These are phyloP conservation scores for Gnatocerus cornutus DNA, from an alignment of 2,888 invertebrate species.

Conservation along the genomic window DNA sequence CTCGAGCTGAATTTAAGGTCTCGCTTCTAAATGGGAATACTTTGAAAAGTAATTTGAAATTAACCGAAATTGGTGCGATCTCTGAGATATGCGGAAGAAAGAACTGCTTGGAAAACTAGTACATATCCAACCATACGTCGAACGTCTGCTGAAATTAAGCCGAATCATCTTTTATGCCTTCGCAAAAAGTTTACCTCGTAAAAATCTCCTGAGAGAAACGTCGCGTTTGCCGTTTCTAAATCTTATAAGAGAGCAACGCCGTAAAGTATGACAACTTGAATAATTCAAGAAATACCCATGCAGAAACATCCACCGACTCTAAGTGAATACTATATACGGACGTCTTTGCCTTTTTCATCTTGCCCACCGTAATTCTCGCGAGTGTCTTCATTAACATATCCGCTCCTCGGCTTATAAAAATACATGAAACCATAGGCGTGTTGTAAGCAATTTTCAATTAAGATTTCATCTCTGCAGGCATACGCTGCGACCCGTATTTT, in stretches of 20 bases:
- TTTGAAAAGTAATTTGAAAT: conserved; percentile 68
- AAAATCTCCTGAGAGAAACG: conserved; percentile 57
- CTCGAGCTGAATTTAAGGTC: conserved; percentile 52
- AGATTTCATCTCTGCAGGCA: conserved; percentile 48
- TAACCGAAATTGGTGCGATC: conserved; percentile 61
- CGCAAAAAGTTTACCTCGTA: conserved; percentile 58
- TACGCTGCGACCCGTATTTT: conserved; percentile 17
- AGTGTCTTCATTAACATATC: conserved; percentile 55
- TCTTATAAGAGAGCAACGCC: conserved; percentile 60
- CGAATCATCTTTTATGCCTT: conserved; percentile 57
- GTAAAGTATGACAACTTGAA: conserved; percentile 64
- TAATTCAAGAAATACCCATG: conserved; percentile 59
- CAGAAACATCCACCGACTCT: conserved; percentile 52
- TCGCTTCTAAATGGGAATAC: conserved; percentile 64
- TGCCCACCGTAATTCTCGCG: conserved; percentile 51
- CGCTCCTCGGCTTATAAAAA: conserved; percentile 51
- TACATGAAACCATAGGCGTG: conserved; percentile 50
- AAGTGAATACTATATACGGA: conserved; percentile 41
- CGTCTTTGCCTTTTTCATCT: conserved; percentile 33
- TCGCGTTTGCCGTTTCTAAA: conserved; percentile 60
- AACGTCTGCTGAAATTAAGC: conserved; percentile 54
- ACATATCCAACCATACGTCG: conserved; percentile 43
- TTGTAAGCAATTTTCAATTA: conserved; percentile 53
- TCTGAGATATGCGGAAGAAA: not conserved
- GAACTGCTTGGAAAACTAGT: not conserved